Conservation (phyloP, 1,140 invertebrate genomes). For the Drosophila simulans region DNA sequence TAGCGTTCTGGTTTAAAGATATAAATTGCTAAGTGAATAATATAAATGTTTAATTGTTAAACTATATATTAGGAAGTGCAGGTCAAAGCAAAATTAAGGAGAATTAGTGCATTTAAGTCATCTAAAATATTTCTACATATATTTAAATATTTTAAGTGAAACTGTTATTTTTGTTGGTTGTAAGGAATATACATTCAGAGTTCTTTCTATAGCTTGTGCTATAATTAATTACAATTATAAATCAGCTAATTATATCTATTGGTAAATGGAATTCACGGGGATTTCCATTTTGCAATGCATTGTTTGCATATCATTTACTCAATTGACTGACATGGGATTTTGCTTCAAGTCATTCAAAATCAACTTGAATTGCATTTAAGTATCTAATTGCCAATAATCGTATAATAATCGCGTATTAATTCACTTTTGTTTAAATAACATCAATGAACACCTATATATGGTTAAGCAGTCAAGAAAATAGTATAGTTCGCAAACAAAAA, state of each 20-base stretch:
- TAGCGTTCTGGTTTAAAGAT: conserved; percentile 7
- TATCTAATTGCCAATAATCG: too few species aligned
- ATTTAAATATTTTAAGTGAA: not conserved
- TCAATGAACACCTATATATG: not conserved
- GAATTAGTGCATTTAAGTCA: not conserved
- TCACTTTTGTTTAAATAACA: too few species aligned
- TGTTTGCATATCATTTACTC: conserved; percentile 5
- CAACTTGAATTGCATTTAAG: not conserved
- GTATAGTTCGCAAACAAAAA: not conserved
- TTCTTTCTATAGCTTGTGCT: not conserved
- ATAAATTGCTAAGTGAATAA: not conserved
- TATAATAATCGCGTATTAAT: too few species aligned
- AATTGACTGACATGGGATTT: conserved; percentile 15
- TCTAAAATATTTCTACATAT: not conserved
- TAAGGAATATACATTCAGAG: not conserved
- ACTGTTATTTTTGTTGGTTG: not conserved
- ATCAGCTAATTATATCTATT: conserved; percentile 1
- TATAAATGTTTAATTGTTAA: too few species aligned
- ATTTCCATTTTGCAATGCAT: conserved; percentile 12
- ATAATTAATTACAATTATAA: conserved; percentile 3
- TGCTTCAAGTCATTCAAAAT: conserved; percentile 10
- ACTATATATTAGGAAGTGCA: not conserved
- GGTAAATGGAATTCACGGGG: not conserved
- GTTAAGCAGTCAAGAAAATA: not conserved
- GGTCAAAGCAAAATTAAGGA: not conserved